Percentiles rank a stretch among this genome's conserved stretches.
phyloP scores from a whole-genome alignment of 1,140 invertebrate genomes.

The Drosophila cardini region DNA sequence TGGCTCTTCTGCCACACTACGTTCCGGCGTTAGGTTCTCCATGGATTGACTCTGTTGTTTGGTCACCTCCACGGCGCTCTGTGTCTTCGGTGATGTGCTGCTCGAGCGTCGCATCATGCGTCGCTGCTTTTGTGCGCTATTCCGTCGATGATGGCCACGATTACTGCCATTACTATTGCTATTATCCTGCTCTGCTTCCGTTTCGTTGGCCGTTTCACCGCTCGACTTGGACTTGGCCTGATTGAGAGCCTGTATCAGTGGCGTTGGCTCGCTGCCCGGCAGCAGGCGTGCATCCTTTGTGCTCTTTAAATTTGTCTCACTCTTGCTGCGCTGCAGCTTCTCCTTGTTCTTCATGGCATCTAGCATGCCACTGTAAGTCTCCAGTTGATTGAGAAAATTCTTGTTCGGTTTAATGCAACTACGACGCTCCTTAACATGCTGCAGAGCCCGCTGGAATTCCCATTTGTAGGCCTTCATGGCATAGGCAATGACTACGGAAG shows the following conservation, averaged over 20 bases:
- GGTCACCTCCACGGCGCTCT: slow-evolving; percentile 75
- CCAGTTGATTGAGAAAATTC: slow-evolving; percentile 96
- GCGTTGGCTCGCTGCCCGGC: slow-evolving; percentile 87
- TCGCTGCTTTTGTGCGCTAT: slow-evolving; percentile 66
- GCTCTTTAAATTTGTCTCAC: slow-evolving; percentile 94
- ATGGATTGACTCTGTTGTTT: slow-evolving; percentile 86
- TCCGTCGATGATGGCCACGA: slow-evolving; percentile 72
- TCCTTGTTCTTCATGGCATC: slow-evolving; percentile 98
- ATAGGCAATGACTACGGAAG: slow-evolving; percentile 98
- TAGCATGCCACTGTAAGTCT: slow-evolving; percentile 97
- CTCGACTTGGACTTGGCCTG: slow-evolving; percentile 79
- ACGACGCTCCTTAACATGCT: slow-evolving; percentile 95
- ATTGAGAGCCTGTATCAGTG: slow-evolving; percentile 86
- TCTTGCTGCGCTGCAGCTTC: slow-evolving; percentile 95
- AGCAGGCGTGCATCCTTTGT: slow-evolving; percentile 84
- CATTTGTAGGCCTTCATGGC: slow-evolving; percentile 99
- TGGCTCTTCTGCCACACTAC: slow-evolving; percentile 85
- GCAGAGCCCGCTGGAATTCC: slow-evolving; percentile 94
- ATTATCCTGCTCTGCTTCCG: slow-evolving; percentile 23
- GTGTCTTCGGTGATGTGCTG: slow-evolving; percentile 79
- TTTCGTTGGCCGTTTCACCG: slow-evolving; percentile 36
- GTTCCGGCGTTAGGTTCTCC: slow-evolving; percentile 87
- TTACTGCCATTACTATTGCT: slow-evolving; percentile 7
- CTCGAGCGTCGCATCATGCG: slow-evolving; percentile 79
- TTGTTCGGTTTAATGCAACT: slow-evolving; percentile 98